Percentiles rank a stretch among this genome's conserved stretches.
These are phyloP conservation scores for Himalopsyche japonica DNA, from an alignment of 2,888 invertebrate species.

Conservation along the genomic window DNA sequence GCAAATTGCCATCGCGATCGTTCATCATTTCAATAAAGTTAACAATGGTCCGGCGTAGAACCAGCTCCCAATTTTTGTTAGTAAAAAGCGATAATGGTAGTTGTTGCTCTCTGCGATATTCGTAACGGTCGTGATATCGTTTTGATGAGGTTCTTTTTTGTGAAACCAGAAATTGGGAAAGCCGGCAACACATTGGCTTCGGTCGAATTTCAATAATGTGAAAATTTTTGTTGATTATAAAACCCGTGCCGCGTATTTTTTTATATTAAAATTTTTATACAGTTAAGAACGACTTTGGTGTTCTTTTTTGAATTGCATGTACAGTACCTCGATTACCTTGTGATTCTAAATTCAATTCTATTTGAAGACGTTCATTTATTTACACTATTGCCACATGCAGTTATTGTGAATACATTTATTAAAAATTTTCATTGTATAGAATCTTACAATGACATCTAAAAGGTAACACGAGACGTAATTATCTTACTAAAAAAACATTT, in stretches of 20 bases:
- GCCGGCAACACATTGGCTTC: not conserved
- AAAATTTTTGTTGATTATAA: not conserved
- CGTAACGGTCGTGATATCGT: not conserved
- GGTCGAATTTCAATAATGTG: not conserved
- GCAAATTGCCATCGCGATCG: not conserved
- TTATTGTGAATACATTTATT: too few species aligned
- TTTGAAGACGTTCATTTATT: not conserved
- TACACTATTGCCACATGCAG: too few species aligned
- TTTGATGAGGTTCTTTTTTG: not conserved
- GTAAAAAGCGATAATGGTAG: not conserved
- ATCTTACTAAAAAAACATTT: too few species aligned
- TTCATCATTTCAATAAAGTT: not conserved
- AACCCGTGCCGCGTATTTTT: not conserved
- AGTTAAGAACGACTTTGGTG: not conserved
- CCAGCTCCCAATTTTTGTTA: not conserved
- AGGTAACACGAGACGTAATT: too few species aligned
- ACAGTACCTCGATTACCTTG: not conserved
- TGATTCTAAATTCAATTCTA: not conserved
- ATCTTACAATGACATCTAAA: too few species aligned
- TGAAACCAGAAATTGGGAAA: not conserved
- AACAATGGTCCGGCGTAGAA: not conserved
- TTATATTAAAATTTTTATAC: not conserved
- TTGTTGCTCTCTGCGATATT: not conserved
- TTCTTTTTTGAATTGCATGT: not conserved
- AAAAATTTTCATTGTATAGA: too few species aligned